Base-by-base conservation (phyloP, 2,113 vertebrate species). In the Lepisosteus osseus region DNA sequence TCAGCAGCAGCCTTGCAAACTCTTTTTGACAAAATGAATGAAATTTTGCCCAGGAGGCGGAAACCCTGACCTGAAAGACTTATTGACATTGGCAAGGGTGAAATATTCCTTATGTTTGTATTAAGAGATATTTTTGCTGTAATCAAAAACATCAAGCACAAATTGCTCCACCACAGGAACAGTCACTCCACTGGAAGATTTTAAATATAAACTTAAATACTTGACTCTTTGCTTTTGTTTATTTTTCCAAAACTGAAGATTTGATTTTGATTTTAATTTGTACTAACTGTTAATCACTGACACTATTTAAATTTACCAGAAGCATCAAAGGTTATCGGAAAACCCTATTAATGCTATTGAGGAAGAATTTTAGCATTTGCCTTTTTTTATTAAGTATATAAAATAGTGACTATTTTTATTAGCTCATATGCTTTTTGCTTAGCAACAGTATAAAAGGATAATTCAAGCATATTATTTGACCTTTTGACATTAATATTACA, bases 61-160 rank as follows among this genome's bases (percentile, higher is more conserved):
- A 67, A 65, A 56, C 68, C 70, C 75, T 74, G 75, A 68, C 76
- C 72, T 54, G 59, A 51, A 63, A 71, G 65, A 71, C 61, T 74
- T 78, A 82, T 77, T 79, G 77, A 82, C 74, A 72, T 73, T 80
- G 80, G 83, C 80, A 78, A 14, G 45, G 55, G 63, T 68, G 42
- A 65, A 78, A 75, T 73, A 71, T 80, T 73, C 70, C 77, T 65
- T 43, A 43, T 74, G 75, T 80, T 80, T 84, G 71, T 71, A 74
- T 78, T 75, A 80, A 79, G 62, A 78, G 65, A 79, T 83, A 82
- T 81, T 80, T 80, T 78, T 77, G 74, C 70, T 71, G 76, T 78
- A 79, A 84, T 84, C 77, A 82, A 79, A 81, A 76, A 72, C 74
- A 82, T 82, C 64, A 76, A 78, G 71, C 72, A 73, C 67, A 69